These are phyloP conservation scores for Cynodonichthys magdalenae DNA, from an alignment of 2,797 vertebrate species.

Conservation along the genomic window DNA sequence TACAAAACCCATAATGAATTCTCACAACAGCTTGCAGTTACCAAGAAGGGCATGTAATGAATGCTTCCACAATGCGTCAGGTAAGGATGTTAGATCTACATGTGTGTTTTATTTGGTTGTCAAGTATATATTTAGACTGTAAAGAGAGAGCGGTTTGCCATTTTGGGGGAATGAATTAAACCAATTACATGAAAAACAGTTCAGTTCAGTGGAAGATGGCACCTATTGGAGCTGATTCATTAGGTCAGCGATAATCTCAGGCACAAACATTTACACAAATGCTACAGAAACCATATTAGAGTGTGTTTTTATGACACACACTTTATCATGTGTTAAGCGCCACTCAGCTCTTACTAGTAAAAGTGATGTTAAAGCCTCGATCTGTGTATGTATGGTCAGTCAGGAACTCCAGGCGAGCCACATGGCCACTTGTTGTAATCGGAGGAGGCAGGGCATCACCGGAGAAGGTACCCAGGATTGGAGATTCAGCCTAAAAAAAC, in stretches of 20 bases:
- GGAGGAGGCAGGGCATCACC: slow-evolving; percentile 92
- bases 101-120: slow-evolving; percentile 65
- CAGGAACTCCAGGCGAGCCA: slow-evolving; percentile 95
- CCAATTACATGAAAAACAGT: slow-evolving; percentile 26
- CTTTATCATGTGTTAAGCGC: background rate
- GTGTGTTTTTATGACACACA: slow-evolving; percentile 18
- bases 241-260: slow-evolving; percentile 18
- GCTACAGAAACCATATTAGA: slow-evolving; percentile 19
- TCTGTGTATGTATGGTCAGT: slow-evolving; percentile 98
- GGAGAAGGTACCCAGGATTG: slow-evolving; percentile 94
- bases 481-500: slow-evolving; percentile 85
- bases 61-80: slow-evolving; percentile 56
- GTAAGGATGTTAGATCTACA: slow-evolving; percentile 47
- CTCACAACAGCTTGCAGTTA: slow-evolving; percentile 65
- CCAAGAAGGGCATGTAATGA: slow-evolving; percentile 69
- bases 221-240: slow-evolving; percentile 44
- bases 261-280: slow-evolving; percentile 8
- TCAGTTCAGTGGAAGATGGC: slow-evolving; percentile 30
- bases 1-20: slow-evolving; percentile 57
- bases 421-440: slow-evolving; percentile 94
- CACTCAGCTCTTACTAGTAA: slow-evolving; percentile 88
- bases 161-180: slow-evolving; percentile 16
- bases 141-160: slow-evolving; percentile 36
- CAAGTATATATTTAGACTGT: slow-evolving; percentile 55
- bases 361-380: slow-evolving; percentile 98